phyloP scores from a whole-genome alignment of 2,113 vertebrate species.

The Fregata magnificens region DNA sequence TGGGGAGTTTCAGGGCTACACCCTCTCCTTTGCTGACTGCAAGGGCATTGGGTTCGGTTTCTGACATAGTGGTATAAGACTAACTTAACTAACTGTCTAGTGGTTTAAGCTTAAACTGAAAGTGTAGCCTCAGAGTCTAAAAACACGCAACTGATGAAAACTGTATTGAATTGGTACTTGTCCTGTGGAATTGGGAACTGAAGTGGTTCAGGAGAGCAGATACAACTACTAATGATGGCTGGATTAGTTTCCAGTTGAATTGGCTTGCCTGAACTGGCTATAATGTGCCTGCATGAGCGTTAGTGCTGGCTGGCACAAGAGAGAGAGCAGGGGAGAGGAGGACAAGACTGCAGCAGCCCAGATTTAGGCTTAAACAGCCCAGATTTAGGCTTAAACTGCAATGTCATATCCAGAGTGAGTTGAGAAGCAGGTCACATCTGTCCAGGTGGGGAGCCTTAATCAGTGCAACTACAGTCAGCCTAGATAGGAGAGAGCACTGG shows the following conservation, averaged over 20 bases:
- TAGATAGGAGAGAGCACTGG: neutral
- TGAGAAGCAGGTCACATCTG: neutral
- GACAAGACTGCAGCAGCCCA: neutral
- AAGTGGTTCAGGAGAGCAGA: neutral
- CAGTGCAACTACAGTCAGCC: neutral
- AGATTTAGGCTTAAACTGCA: neutral
- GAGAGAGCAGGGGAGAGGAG: neutral
- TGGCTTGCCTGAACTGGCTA: neutral
- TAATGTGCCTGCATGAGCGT: neutral
- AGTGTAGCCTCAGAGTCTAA: neutral
- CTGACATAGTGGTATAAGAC: neutral
- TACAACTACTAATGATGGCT: neutral
- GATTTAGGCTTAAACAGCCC: neutral
- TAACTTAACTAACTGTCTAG: neutral
- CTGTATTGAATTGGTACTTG: neutral
- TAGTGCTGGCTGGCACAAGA: neutral
- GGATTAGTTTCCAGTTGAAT: neutral
- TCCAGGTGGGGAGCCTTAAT: neutral
- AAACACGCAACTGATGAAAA: neutral
- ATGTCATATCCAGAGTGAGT: neutral
- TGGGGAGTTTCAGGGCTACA: neutral
- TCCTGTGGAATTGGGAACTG: neutral
- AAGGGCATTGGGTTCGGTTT: neutral
- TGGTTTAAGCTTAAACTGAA: neutral
- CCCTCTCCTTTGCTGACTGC: neutral